Evolutionary conservation across 2,797 vertebrate species (phyloP), one percentile per base, ranked within the genome.

Genomic region (Phataginus tetradactyla): DNA sequence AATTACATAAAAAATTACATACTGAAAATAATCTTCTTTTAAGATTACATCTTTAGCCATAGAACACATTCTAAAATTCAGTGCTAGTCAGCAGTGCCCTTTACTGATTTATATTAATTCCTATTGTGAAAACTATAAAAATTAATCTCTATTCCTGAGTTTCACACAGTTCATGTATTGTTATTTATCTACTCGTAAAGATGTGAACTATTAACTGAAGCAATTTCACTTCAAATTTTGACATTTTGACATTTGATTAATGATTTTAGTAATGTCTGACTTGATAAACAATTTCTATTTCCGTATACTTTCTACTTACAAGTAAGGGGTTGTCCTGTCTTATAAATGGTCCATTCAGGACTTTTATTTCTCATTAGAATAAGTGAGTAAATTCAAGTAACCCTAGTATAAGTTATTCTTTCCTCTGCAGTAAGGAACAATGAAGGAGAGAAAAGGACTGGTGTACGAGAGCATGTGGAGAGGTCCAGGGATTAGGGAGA

Each of bases 291-390:
- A 97, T 92, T 96, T 95, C 77, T 72, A 96, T 71, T 71, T 83
- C 49, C 1, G 18, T 78, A 55, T 42, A 88, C 10, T 80, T 71
- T 69, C 32, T 64, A 37, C 7, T 34, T 89, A 96, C 75, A 96
- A 97, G 29, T 55, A 68, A 81, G 32, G 63, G 45, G 94, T 84
- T 96, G 69, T 96, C 53, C 45, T 69, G 4, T 79, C 14, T 45
- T 83, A 92, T 57, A 95, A 95, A 91, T 74, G 71, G 59, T 23
- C 63, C 88, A 96, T 95, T 97, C 69, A 95, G 32, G 75, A 92
- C 23, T 88, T 95, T 89, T 86, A 89, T 92, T 80, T 95, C 69
- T 53, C 94, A 95, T 96, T 95, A 97, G 81, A 97, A 92, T 72
- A 86, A 92, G 49, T 95, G 80, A 89, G 91, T 90, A 86, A 83